These are phyloP conservation scores for Busseola fusca DNA, from an alignment of 2,888 invertebrate genomes.

Conservation along the genomic window DNA sequence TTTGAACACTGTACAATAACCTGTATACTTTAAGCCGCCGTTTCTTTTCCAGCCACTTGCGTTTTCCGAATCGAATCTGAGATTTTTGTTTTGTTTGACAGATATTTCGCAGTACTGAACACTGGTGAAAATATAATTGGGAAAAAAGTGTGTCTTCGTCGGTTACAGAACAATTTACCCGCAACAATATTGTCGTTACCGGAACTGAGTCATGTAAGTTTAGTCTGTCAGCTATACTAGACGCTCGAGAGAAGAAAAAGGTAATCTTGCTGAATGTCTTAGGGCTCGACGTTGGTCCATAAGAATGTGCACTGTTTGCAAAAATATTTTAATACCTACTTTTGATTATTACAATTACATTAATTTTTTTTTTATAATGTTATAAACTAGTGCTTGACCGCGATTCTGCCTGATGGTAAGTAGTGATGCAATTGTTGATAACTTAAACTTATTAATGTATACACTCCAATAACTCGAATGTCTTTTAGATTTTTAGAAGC, in stretches of 20 bases:
- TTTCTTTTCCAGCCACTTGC: background rate
- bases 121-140: too few species aligned
- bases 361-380: too few species aligned
- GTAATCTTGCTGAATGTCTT: background rate
- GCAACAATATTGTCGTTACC: conserved; percentile 42
- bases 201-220: conserved; percentile 36
- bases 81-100: conserved; percentile 1
- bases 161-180: conserved; percentile 28
- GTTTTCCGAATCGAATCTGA: background rate
- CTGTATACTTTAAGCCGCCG: background rate
- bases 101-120: too few species aligned
- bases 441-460: background rate
- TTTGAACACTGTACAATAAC: background rate
- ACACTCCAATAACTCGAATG: too few species aligned
- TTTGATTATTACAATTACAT: background rate
- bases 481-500: background rate
- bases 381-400: too few species aligned
- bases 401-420: too few species aligned
- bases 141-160: too few species aligned
- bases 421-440: too few species aligned
- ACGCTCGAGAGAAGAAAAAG: too few species aligned
- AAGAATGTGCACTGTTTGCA: background rate
- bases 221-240: too few species aligned
- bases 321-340: too few species aligned
- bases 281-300: background rate